Evolutionary conservation across 2,797 vertebrate genomes (phyloP), one percentile per base, ranked within the genome.

Genomic region (Cuculus canorus): DNA sequence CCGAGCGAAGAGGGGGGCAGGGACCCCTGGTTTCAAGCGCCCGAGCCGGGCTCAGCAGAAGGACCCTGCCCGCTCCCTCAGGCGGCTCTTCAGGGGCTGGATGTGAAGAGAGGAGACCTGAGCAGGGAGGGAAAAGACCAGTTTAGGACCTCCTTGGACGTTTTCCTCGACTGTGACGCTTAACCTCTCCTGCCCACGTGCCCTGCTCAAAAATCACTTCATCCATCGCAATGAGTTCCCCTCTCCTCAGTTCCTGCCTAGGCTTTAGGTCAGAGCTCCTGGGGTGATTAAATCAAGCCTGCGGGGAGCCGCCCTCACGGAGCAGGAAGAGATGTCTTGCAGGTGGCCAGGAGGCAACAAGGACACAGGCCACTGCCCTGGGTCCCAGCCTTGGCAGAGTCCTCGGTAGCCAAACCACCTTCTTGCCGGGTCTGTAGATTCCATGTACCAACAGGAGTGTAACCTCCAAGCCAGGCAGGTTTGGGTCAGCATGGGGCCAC

Each of bases 341-440:
- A 65, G 57, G 30, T 13, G 65, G 12, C 22, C 16, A 25, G 54
- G 70, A 57, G 64, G 35, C 57, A 30, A 28, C 9, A 10, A 7
- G 30, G 27, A 30, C 0, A 1, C 9, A 0, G 0, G 22, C 11
- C 12, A 11, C 21, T 9, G 12, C 13, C 4, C 11, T 13, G 3
- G 5, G 11, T 27, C 33, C 33, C 97, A 6, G 96, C 97, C 15
- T 5, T 3, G 97, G 97, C 8, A 41, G 88, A 39, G 90, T 4
- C 2, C 66, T 1, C 6, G 81, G 1, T 32, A 95, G 97, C 19
- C 25, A 76, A 65, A 3, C 54, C 33, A 56, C 59, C 73, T 97
- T 98, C 96, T 98, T 98, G 2, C 97, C 94, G 10, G 82, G 92
- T 28, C 98, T 97, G 43, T 97, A 98, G 98, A 98, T 98, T 76